phyloP scores from a whole-genome alignment of 2,888 invertebrate genomes.

The Kryphioiulus occultus region DNA sequence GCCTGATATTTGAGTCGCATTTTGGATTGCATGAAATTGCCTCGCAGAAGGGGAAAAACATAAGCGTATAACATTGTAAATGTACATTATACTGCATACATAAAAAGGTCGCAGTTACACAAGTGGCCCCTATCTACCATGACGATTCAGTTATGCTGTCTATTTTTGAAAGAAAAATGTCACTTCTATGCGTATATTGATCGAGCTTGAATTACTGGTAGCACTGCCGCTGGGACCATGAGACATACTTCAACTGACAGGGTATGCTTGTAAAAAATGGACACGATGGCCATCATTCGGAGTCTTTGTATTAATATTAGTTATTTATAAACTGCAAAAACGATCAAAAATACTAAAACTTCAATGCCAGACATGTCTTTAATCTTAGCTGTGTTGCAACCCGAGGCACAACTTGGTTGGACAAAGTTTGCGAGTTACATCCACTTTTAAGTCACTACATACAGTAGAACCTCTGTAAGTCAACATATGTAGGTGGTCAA shows the following conservation, averaged over 20 bases:
- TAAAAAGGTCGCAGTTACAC: slow-evolving; percentile 25
- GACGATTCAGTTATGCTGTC: slow-evolving; percentile 30
- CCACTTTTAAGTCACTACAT: no score
- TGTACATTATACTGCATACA: slow-evolving; percentile 35
- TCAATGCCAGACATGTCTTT: no score
- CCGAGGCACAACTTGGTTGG: no score
- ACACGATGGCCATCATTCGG: background rate
- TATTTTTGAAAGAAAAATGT: slow-evolving; percentile 2
- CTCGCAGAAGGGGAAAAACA: slow-evolving; percentile 8
- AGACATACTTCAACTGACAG: background rate
- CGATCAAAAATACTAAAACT: no score
- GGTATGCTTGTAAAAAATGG: background rate
- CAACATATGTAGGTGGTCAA: no score
- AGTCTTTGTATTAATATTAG: background rate
- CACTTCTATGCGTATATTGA: slow-evolving; percentile 21
- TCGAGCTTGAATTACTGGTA: background rate
- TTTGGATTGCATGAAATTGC: slow-evolving; percentile 31
- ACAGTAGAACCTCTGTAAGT: no score
- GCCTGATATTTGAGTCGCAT: slow-evolving; percentile 4
- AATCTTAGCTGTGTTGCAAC: no score
- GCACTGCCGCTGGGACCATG: background rate
- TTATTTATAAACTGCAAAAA: background rate
- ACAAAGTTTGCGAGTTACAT: no score
- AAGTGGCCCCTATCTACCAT: slow-evolving; percentile 22
- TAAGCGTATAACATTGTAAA: slow-evolving; percentile 18